phyloP scores from a whole-genome alignment of 2,113 vertebrate genomes.

The Hyla sarda region DNA sequence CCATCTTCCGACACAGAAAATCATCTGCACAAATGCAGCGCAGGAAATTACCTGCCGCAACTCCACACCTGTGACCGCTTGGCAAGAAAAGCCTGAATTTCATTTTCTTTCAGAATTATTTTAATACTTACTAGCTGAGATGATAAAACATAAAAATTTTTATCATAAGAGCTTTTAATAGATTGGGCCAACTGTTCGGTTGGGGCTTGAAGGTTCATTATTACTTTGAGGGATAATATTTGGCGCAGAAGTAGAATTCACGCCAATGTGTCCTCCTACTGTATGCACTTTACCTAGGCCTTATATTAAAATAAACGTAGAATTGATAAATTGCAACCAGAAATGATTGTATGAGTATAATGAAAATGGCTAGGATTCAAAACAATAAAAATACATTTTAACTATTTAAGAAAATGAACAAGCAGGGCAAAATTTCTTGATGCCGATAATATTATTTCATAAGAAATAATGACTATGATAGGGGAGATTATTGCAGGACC shows the following conservation, averaged over 20 bases:
- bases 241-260: neutral
- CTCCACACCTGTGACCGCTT: conserved; percentile 84
- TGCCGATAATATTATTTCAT: conserved; percentile 34
- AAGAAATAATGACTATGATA: conserved; percentile 64
- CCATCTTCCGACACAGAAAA: conserved; percentile 87
- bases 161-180: neutral
- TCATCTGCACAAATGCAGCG: conserved; percentile 76
- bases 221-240: neutral
- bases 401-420: neutral
- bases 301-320: too few relatives aligned
- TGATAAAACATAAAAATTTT: neutral
- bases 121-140: too few relatives aligned
- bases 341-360: neutral
- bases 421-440: conserved; percentile 61
- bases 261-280: neutral
- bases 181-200: neutral
- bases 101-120: neutral
- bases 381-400: neutral
- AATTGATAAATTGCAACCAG: neutral
- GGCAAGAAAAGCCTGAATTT: conserved; percentile 67
- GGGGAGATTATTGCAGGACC: conserved; percentile 69
- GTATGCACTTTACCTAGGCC: neutral
- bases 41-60: conserved; percentile 93
- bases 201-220: neutral
- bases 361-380: neutral